phyloP scores from a whole-genome alignment of 2,113 vertebrate species.

The Trichechus manatus region DNA sequence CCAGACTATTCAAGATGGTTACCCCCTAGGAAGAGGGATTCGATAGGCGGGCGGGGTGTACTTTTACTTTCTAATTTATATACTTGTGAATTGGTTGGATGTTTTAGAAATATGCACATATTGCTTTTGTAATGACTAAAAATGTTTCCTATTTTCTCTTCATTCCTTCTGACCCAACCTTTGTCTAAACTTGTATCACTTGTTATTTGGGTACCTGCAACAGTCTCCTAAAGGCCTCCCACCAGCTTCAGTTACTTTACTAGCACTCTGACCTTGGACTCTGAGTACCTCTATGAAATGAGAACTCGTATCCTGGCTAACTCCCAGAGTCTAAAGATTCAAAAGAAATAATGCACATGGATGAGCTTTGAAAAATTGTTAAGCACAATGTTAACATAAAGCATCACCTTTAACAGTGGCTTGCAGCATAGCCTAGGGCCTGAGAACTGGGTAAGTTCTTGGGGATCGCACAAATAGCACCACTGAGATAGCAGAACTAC shows the following conservation, averaged over 20 bases:
- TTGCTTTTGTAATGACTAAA: constrained; percentile 44
- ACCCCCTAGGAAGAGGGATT: background rate
- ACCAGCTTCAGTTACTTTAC: background rate
- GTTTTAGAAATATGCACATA: background rate
- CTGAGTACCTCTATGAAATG: constrained; percentile 25
- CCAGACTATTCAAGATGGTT: constrained; percentile 16
- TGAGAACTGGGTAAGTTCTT: background rate
- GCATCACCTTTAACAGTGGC: background rate
- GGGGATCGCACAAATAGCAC: background rate
- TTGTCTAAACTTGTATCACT: background rate
- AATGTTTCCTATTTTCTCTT: constrained; percentile 16
- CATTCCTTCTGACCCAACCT: background rate
- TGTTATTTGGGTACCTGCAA: background rate
- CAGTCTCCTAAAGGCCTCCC: background rate
- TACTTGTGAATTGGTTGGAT: background rate
- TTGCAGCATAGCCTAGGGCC: background rate
- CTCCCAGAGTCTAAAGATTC: background rate
- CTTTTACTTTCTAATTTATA: constrained; percentile 21
- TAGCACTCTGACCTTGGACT: background rate
- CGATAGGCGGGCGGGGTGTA: background rate
- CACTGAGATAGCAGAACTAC: background rate
- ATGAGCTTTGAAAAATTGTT: constrained; percentile 17
- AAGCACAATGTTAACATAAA: background rate
- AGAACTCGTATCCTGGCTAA: background rate
- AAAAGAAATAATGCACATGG: background rate